phyloP scores from a whole-genome alignment of 2,888 invertebrate species.

The Pogonocherus hispidulus region DNA sequence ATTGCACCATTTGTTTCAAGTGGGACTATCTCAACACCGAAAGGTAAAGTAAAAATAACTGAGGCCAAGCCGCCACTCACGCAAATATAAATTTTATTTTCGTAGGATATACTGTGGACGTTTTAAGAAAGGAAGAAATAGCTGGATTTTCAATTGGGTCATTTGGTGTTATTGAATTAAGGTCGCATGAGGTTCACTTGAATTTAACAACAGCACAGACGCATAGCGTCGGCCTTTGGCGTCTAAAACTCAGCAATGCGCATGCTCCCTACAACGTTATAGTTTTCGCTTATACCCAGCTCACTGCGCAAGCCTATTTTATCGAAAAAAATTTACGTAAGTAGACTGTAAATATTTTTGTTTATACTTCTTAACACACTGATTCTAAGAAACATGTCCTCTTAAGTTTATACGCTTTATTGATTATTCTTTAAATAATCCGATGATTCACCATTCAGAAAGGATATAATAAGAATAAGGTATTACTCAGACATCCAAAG shows the following conservation, averaged over 20 bases:
- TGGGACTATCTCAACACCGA: slow-evolving; percentile 54
- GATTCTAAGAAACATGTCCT: background rate
- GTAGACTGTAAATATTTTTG: slow-evolving; percentile 8
- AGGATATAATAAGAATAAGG: background rate
- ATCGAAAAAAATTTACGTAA: slow-evolving; percentile 40
- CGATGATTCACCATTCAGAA: background rate
- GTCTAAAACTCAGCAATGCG: slow-evolving; percentile 53
- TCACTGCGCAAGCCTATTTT: slow-evolving; percentile 48
- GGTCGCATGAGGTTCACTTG: slow-evolving; percentile 57
- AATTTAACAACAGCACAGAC: slow-evolving; percentile 50
- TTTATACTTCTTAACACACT: background rate
- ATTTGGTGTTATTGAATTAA: slow-evolving; percentile 52
- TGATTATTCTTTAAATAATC: background rate
- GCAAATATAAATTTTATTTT: slow-evolving; percentile 25
- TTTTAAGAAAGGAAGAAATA: slow-evolving; percentile 70
- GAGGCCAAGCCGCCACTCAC: slow-evolving; percentile 10
- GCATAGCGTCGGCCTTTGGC: slow-evolving; percentile 59
- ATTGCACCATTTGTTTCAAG: slow-evolving; percentile 48
- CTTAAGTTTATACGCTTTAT: background rate
- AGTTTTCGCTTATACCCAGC: slow-evolving; percentile 58
- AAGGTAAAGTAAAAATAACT: slow-evolving; percentile 54
- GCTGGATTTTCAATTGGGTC: slow-evolving; percentile 67
- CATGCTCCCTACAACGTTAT: slow-evolving; percentile 58
- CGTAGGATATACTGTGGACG: slow-evolving; percentile 70
- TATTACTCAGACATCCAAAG: background rate